Evolutionary conservation across 2,797 vertebrate genomes (phyloP).

Genomic region (Gorsachius magnificus): DNA sequence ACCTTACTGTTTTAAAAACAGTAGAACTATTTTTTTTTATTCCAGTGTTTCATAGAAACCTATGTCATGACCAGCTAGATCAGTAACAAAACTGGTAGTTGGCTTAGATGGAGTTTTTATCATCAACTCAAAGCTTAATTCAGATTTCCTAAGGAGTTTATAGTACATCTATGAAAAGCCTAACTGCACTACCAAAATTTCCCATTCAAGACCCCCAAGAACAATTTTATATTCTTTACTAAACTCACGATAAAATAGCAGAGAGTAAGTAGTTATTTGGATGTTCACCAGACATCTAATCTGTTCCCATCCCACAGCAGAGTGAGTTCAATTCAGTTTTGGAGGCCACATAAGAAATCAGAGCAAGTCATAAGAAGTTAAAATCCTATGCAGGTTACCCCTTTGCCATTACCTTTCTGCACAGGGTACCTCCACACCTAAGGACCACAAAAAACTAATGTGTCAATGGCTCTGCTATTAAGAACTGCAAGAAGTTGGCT

Average conservation of each 20-base stretch:
- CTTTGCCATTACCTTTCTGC: neutral
- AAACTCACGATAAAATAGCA: neutral
- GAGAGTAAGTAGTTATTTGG: neutral
- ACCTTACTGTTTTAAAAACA: neutral
- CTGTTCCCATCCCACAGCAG: neutral
- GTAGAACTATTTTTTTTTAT: neutral
- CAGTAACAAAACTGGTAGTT: neutral
- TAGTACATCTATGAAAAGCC: neutral
- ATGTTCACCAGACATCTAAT: neutral
- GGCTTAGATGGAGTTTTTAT: neutral
- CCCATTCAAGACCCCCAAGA: neutral
- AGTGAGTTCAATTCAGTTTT: neutral
- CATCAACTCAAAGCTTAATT: neutral
- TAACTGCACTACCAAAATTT: neutral
- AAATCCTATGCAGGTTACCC: neutral
- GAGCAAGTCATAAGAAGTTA: neutral
- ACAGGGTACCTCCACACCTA: neutral
- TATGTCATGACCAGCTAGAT: neutral
- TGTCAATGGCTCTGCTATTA: neutral
- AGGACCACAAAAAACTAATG: neutral
- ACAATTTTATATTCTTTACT: neutral
- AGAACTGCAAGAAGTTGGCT: neutral
- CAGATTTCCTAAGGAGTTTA: neutral
- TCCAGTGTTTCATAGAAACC: neutral
- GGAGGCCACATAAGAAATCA: neutral